These are phyloP conservation scores for Anoplophora glabripennis DNA, from an alignment of 1,140 invertebrate species.

Conservation along the genomic window DNA sequence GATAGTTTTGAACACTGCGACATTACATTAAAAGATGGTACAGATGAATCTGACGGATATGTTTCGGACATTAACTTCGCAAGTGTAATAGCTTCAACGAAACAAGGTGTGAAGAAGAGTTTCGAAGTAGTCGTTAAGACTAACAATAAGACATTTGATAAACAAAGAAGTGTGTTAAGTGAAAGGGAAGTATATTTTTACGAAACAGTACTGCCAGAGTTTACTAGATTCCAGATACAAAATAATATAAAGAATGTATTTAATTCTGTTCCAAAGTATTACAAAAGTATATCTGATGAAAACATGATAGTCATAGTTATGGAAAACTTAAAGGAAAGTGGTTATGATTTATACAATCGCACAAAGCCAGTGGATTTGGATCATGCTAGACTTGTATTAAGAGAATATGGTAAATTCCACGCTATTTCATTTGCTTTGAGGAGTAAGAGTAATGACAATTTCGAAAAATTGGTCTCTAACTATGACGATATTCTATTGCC, in stretches of 20 bases:
- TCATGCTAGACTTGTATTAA: slow-evolving; percentile 50
- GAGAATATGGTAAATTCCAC: slow-evolving; percentile 56
- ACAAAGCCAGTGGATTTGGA: slow-evolving; percentile 48
- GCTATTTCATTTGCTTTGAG: slow-evolving; percentile 54
- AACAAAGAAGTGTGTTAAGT: slow-evolving; percentile 21
- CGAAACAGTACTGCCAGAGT: slow-evolving; percentile 30
- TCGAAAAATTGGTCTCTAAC: slow-evolving; percentile 24
- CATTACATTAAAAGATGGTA: background rate
- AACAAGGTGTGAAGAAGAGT: background rate
- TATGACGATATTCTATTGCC: slow-evolving; percentile 6
- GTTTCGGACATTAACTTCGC: slow-evolving; percentile 25
- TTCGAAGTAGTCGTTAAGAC: slow-evolving; percentile 21
- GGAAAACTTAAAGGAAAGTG: slow-evolving; percentile 52
- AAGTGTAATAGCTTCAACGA: background rate
- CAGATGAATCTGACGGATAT: slow-evolving; percentile 31
- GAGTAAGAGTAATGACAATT: slow-evolving; percentile 43
- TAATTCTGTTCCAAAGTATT: slow-evolving; percentile 42
- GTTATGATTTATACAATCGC: slow-evolving; percentile 52
- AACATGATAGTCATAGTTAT: slow-evolving; percentile 53
- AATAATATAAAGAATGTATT: slow-evolving; percentile 23
- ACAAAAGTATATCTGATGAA: slow-evolving; percentile 41
- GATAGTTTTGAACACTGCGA: background rate
- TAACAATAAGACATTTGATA: slow-evolving; percentile 8
- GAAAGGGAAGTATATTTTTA: slow-evolving; percentile 41
- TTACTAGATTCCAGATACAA: slow-evolving; percentile 32